Evolutionary conservation across 2,113 vertebrate species (phyloP).

Genomic region (Pachypanchax playfairii): DNA sequence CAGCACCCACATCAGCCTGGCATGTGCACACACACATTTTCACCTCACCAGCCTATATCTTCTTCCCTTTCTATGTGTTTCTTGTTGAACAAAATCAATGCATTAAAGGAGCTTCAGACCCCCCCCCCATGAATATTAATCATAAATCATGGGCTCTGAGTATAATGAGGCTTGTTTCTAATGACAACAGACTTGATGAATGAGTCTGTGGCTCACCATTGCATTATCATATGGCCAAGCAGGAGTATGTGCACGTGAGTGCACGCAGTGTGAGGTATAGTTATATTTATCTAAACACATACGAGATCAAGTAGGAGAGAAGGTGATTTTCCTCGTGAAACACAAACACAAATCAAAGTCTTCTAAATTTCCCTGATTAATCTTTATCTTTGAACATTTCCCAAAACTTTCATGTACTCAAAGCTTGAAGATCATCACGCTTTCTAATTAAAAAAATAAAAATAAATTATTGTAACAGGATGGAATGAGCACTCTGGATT

Average conservation of each 20-base stretch:
- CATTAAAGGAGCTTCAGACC: conserved; percentile 57
- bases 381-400: no score
- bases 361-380: no score
- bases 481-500: no score
- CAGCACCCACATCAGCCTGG: conserved; percentile 14
- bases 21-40: conserved; percentile 2
- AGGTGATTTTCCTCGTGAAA: no score
- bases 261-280: conserved; percentile 32
- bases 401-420: no score
- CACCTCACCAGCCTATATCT: conserved; percentile 8
- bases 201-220: conserved; percentile 47
- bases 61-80: conserved; percentile 23
- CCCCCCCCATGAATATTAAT: conserved; percentile 70
- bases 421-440: no score
- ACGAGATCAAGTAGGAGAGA: no score
- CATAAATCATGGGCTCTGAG: conserved; percentile 59
- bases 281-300: no score
- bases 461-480: no score
- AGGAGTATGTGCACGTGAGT: conserved; percentile 22
- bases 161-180: conserved; percentile 71
- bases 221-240: conserved; percentile 53
- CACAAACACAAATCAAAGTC: no score
- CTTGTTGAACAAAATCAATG: conserved; percentile 55
- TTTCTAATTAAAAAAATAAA: no score
- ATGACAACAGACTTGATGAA: conserved; percentile 69